phyloP scores from a whole-genome alignment of 1,140 invertebrate species.

The Mercenaria mercenaria region DNA sequence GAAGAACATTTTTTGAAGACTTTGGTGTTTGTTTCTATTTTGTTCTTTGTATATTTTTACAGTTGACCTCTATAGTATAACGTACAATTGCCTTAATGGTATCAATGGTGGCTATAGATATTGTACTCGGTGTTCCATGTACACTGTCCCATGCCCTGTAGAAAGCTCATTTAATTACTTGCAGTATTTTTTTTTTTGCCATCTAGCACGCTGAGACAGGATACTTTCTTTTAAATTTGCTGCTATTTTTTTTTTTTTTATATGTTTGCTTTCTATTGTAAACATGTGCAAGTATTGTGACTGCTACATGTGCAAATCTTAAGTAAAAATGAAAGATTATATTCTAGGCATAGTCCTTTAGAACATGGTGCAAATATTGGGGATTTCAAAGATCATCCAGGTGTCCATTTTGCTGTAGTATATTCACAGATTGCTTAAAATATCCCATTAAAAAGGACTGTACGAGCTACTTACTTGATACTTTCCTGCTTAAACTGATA shows the following conservation, averaged over 20 bases:
- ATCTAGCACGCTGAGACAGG: no score
- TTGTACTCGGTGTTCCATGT: neutral
- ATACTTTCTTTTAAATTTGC: no score
- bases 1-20: no score
- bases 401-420: no score
- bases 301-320: neutral
- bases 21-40: conserved; percentile 18
- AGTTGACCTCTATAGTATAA: conserved; percentile 47
- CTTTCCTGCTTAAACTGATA: neutral
- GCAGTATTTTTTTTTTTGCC: no score
- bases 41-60: conserved; percentile 42
- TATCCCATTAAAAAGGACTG: no score
- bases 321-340: neutral
- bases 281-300: conserved; percentile 26
- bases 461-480: no score
- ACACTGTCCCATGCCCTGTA: neutral
- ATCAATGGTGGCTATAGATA: conserved; percentile 35
- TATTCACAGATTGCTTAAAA: no score
- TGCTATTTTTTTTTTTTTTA: neutral
- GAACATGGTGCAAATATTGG: no score
- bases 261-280: neutral
- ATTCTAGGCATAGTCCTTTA: no score
- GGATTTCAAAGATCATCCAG: no score
- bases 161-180: neutral
- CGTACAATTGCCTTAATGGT: conserved; percentile 48